phyloP scores from a whole-genome alignment of 2,113 vertebrate genomes.

The Mirza zaza region DNA sequence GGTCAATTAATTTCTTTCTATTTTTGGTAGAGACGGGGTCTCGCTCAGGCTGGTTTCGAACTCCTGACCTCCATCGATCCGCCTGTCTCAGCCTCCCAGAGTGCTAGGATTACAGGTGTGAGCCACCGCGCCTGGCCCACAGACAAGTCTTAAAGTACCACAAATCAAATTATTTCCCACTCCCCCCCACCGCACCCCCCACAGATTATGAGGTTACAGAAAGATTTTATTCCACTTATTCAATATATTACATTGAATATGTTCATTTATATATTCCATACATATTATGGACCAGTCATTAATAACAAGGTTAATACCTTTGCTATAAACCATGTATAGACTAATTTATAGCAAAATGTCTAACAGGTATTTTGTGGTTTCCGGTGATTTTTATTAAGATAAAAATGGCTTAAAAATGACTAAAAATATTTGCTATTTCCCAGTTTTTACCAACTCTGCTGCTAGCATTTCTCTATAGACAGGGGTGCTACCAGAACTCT shows the following conservation, averaged over 20 bases:
- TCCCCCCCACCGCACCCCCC: too few species aligned
- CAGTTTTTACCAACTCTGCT: not conserved
- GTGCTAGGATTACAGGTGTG: too few species aligned
- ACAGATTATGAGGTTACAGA: not conserved
- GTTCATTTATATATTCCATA: not conserved
- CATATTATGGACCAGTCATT: not conserved
- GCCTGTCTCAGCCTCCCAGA: too few species aligned
- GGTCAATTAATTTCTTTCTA: too few species aligned
- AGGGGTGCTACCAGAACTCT: not conserved
- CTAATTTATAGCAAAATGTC: not conserved
- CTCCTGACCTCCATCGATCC: too few species aligned
- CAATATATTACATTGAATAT: not conserved
- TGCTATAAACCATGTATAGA: not conserved
- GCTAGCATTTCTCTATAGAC: not conserved
- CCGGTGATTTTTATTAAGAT: not conserved
- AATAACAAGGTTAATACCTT: not conserved
- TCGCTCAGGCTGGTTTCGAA: too few species aligned
- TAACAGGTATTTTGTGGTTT: not conserved
- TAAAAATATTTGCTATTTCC: not conserved
- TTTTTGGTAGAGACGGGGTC: too few species aligned
- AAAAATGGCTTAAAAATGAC: conserved; percentile 13
- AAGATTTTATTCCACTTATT: not conserved
- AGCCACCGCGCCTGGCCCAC: too few species aligned
- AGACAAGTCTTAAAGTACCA: not conserved
- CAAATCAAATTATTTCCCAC: not conserved